These are phyloP conservation scores for cattle (Bos taurus) DNA, from an alignment of 2,113 vertebrate genomes.

Conservation along the genomic window ARS-UCD2.0 NC_037337.1:95362501-95363000, in stretches of 20 bases:
- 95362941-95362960: conserved; percentile 33
- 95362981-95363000: conserved; percentile 33
- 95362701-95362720: conserved; percentile 68
- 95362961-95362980: conserved; percentile 42
- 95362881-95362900: conserved; percentile 47
- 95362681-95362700: conserved; percentile 55
- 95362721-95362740: conserved; percentile 69
- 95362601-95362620: background rate
- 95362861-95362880: conserved; percentile 69
- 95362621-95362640: conserved; percentile 29
- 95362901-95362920: conserved; percentile 62
- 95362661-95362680: background rate
- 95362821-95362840: background rate
- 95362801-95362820: conserved; percentile 26
- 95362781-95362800: conserved; percentile 61
- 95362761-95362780: conserved; percentile 71
- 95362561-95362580: background rate
- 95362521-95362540: background rate
- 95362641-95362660: background rate
- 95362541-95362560: conserved; percentile 20
- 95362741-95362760: conserved; percentile 68
- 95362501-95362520: background rate
- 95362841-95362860: conserved; percentile 45
- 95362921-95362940: conserved; percentile 58
- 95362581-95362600: background rate